These are phyloP conservation scores for Reticulitermes lucifugus DNA, from an alignment of 2,888 invertebrate genomes.

Conservation along the genomic window DNA sequence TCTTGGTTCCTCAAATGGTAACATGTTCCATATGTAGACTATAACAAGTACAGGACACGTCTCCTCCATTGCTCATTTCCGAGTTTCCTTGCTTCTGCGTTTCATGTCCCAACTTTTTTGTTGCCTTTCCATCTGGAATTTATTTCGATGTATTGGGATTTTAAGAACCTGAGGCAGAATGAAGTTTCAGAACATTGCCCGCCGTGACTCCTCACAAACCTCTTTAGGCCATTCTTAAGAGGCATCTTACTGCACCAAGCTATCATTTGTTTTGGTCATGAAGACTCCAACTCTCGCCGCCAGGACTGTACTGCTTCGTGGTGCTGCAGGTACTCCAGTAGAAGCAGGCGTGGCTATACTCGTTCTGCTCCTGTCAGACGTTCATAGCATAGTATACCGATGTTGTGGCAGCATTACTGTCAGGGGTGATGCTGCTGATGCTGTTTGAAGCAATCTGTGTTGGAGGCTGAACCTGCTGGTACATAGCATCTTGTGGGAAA, in stretches of 20 bases:
- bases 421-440: not conserved
- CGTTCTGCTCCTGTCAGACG: constrained; percentile 70
- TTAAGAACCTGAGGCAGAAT: too few relatives aligned
- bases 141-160: too few relatives aligned
- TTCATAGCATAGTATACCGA: constrained; percentile 89
- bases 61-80: too few relatives aligned
- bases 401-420: constrained; percentile 57
- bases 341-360: constrained; percentile 35
- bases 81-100: too few relatives aligned
- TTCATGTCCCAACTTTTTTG: too few relatives aligned
- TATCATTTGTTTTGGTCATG: not conserved
- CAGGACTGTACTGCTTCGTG: not conserved
- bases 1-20: too few relatives aligned
- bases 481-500: constrained; percentile 60
- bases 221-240: not conserved
- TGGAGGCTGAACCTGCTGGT: constrained; percentile 56
- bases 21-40: too few relatives aligned
- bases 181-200: too few relatives aligned
- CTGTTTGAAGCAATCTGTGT: not conserved
- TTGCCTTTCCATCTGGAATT: too few relatives aligned
- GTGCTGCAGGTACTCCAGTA: constrained; percentile 36
- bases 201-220: too few relatives aligned
- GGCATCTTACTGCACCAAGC: not conserved
- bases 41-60: too few relatives aligned
- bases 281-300: not conserved